A percentile compares a stretch with the other conserved stretches of the same genome.
phyloP scores from a whole-genome alignment of 2,797 vertebrate species.

The Gymnodraco acuticeps region DNA sequence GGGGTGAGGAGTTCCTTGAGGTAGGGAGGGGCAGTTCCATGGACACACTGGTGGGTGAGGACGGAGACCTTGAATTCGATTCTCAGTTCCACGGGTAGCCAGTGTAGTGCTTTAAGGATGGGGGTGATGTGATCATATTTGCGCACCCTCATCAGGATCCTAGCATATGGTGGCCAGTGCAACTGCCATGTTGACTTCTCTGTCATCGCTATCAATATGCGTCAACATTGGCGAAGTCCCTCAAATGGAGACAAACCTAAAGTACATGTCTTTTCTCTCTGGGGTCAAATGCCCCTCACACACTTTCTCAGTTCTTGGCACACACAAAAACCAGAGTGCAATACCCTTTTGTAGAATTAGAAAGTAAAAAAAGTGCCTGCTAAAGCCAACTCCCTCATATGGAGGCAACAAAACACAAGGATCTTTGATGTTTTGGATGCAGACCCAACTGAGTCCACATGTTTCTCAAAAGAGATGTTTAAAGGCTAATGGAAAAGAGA shows the following conservation, averaged over 20 bases:
- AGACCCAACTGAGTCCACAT: constrained; percentile 64
- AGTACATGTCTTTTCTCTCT: not conserved
- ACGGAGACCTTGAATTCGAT: no score
- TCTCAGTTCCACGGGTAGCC: no score
- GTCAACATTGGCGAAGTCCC: constrained; percentile 58
- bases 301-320: not conserved
- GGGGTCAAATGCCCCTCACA: not conserved
- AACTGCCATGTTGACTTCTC: constrained; percentile 47
- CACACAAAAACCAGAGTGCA: not conserved
- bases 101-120: no score
- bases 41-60: no score
- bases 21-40: no score
- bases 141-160: no score
- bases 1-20: no score
- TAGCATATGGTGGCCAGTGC: constrained; percentile 69
- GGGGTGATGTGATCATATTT: no score
- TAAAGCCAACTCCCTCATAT: constrained; percentile 67
- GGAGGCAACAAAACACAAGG: constrained; percentile 62
- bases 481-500: constrained; percentile 57
- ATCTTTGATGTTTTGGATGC: constrained; percentile 77
- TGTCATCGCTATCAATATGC: constrained; percentile 30
- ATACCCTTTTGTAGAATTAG: constrained; percentile 21
- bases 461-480: constrained; percentile 61
- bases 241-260: constrained; percentile 59
- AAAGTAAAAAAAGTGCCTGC: constrained; percentile 34